Evolutionary conservation across 1,140 invertebrate species (phyloP), one percentile per base, ranked within the genome.

Genomic region (Ceratosolen solmsi): DNA sequence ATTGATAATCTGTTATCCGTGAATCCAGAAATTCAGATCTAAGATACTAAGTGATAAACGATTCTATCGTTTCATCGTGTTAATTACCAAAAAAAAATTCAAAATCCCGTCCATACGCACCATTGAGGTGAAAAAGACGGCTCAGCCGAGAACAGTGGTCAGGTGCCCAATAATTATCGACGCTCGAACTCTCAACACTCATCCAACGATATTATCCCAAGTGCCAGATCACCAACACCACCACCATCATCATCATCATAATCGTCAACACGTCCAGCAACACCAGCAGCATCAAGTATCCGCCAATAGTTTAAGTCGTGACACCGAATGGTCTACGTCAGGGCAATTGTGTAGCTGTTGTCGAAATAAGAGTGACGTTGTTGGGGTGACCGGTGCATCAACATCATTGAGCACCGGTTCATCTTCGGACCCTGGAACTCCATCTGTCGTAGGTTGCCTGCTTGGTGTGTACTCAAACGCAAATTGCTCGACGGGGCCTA

Each of bases 381-480:
- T 90, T 91, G 89, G 88, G 87, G 90, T 90, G 89, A 90, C 89
- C 79, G 38, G 41, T 20, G n/a, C 81, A 82, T 87, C 90, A 85
- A 87, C 87, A 80, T 86, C 88, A 79, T 54, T 80, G 82, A 89
- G 88, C 87, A 83, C 84, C 88, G 88, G 90, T 85, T 85, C 87
- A 88, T 87, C 86, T 87, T 84, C 89, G 88, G 90, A 89, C 85
- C 89, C 89, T 87, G 90, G 89, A 86, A 88, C 89, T n/a, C 4
- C 75, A 0, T 11, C 51, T 7, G 89, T 93, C 88, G 92, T 92
- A 87, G 92, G 92, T 88, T 93, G 92, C 87, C 89, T 93, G 84
- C 90, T 93, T 87, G 92, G 92, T 84, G 92, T 93, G 87, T 93
- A 93, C 87, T 92, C 92, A 85, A 92, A 91, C 86, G 89, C 89